Conservation (phyloP, 1,140 invertebrate genomes). For the Acyrthosiphon pisum region DNA sequence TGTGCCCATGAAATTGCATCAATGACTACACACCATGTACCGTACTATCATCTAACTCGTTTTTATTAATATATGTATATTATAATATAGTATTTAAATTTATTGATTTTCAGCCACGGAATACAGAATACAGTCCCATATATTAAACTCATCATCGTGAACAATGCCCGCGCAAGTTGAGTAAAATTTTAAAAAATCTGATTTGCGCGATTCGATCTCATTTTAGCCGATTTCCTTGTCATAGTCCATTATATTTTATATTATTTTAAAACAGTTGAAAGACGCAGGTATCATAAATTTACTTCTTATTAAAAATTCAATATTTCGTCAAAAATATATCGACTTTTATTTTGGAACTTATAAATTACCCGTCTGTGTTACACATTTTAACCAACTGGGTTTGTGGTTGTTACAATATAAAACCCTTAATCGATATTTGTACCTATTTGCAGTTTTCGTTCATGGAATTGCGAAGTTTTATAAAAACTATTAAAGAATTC, state of each 20-base stretch:
- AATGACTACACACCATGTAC: neutral
- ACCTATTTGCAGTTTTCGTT: neutral
- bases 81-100: neutral
- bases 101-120: neutral
- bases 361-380: neutral
- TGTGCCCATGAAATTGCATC: neutral
- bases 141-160: neutral
- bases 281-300: neutral
- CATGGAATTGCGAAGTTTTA: neutral
- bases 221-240: neutral
- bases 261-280: neutral
- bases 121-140: neutral
- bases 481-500: neutral
- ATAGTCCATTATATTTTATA: neutral
- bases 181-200: neutral
- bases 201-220: neutral
- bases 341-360: neutral
- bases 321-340: neutral
- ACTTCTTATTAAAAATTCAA: neutral
- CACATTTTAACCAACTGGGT: neutral
- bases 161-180: neutral
- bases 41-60: neutral
- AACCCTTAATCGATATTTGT: neutral
- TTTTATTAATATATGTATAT: neutral
- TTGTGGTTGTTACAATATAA: neutral